phyloP scores from a whole-genome alignment of 2,888 invertebrate genomes.

The Serrognathus titanus region DNA sequence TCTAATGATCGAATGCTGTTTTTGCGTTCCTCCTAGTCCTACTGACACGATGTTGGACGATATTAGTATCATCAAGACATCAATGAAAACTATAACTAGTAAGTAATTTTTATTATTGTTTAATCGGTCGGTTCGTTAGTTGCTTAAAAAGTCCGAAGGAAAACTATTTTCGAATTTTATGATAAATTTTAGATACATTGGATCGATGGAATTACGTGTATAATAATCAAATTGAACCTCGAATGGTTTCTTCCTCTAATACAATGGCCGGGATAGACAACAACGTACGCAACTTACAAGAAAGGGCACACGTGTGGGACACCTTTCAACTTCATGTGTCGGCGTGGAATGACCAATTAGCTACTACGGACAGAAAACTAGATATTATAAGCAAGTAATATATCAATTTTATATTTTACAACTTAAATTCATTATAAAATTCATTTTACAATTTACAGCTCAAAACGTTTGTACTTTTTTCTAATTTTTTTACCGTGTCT shows the following conservation, averaged over 20 bases:
- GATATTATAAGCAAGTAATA: slow-evolving; percentile 49
- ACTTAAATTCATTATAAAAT: not conserved
- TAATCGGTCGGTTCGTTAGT: too few relatives aligned
- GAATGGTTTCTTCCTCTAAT: slow-evolving; percentile 44
- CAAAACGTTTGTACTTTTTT: not conserved
- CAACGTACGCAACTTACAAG: slow-evolving; percentile 50
- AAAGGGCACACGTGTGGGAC: slow-evolving; percentile 54
- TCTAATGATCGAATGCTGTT: slow-evolving; percentile 1
- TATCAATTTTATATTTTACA: not conserved
- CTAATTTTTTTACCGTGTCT: too few relatives aligned
- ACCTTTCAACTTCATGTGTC: slow-evolving; percentile 54
- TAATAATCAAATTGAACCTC: slow-evolving; percentile 47
- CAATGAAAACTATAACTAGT: slow-evolving; percentile 14
- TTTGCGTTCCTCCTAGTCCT: slow-evolving; percentile 18
- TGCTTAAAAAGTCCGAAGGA: not conserved
- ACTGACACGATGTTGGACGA: slow-evolving; percentile 12
- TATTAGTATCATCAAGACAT: slow-evolving; percentile 14
- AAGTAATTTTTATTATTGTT: not conserved
- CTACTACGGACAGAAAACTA: slow-evolving; percentile 51
- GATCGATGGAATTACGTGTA: slow-evolving; percentile 48
- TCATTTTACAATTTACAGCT: not conserved
- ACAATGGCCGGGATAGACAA: slow-evolving; percentile 48
- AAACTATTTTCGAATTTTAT: not conserved
- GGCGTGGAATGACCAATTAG: slow-evolving; percentile 55
- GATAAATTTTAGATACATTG: slow-evolving; percentile 36